These are phyloP conservation scores for Hypomecis punctinalis DNA, from an alignment of 2,888 invertebrate genomes.

Conservation along the genomic window DNA sequence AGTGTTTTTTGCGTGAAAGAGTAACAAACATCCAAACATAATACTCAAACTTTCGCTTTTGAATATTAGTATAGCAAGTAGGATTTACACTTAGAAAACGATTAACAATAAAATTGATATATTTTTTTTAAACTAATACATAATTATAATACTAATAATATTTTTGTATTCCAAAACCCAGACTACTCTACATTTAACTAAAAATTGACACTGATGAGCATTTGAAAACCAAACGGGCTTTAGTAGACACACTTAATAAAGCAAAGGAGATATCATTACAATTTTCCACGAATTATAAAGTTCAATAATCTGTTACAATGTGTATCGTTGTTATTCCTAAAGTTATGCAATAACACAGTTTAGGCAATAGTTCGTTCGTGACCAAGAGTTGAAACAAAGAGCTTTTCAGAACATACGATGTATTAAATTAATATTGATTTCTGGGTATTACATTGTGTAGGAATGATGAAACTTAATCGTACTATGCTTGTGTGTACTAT, in stretches of 20 bases:
- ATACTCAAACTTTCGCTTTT: no score
- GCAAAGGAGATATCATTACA: neutral
- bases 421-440: no score
- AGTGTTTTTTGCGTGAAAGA: no score
- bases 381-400: conserved; percentile 63
- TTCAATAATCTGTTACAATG: conserved; percentile 72
- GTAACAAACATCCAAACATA: no score
- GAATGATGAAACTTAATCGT: no score
- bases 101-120: no score
- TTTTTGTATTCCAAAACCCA: neutral
- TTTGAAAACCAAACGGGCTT: neutral
- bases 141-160: no score
- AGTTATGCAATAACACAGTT: conserved; percentile 67
- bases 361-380: conserved; percentile 17
- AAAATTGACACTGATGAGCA: neutral
- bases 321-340: conserved; percentile 59
- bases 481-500: no score
- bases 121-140: no score
- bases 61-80: no score
- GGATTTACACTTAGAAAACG: no score
- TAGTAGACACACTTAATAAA: conserved; percentile 1
- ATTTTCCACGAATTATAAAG: conserved; percentile 62
- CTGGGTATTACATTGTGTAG: no score
- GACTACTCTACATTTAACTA: neutral
- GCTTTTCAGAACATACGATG: conserved; percentile 8